Evolutionary conservation across 2,888 invertebrate genomes (phyloP), one percentile per base, ranked within the genome.

Genomic region (Tryphoninae sp.): DNA sequence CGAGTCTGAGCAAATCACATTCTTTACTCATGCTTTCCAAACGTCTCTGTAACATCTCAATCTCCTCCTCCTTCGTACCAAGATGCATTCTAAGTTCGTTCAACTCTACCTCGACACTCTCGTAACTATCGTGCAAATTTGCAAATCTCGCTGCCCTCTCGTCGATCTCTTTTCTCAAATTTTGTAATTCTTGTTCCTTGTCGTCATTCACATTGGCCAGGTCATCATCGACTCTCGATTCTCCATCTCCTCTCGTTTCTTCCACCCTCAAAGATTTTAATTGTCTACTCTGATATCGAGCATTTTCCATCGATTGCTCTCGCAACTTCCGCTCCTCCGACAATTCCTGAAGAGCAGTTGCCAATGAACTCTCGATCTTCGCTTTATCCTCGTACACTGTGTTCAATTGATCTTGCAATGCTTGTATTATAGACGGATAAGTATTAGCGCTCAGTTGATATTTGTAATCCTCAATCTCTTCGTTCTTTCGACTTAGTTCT

Each of bases 131-230:
- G 80, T 93, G 92, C 65, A 95, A 92, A 82, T 95, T 94, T 7
- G 91, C 88, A 51, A 95, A 92, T 8, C 92, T 80, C 85, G 89
- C 80, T 86, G 92, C 85, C 87, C 91, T 85, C 83, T 94, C 94
- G 53, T 93, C 93, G 86, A 94, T 92, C 89, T 93, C 95, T 84
- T 95, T 94, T 87, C 95, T 95, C 16, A 96, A 90, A 7, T 95
- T 94, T 9, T 96, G 95, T 85, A 96, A 95, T 90, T 96, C 96
- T 62, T 95, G 90, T 87, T 96, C 96, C 89, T 96, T 96, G 73
- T 94, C 94, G 76, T 92, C 93, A 77, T 90, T 49, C 2, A 59
- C n/a, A 1, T 22, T 23, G 23, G 26, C 8, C 13, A 1, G 22
- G 19, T 53, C 51, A 19, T 51, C 45, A 3, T 51, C 49, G 33